Evolutionary conservation across 2,888 invertebrate species (phyloP).

Genomic region (Sceliomorpha sp.): DNA sequence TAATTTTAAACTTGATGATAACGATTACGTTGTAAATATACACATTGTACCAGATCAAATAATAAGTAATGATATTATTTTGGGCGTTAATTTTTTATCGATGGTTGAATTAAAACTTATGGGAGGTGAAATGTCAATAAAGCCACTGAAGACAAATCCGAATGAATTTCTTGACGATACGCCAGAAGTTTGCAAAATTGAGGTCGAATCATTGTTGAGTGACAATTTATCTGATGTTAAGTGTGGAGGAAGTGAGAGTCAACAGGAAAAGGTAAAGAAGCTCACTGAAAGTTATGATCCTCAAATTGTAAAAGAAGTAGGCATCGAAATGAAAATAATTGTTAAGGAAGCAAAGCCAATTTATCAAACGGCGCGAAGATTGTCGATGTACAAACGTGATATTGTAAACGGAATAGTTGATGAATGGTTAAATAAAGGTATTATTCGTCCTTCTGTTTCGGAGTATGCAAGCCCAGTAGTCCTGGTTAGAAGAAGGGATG

Average conservation of each 20-base stretch:
- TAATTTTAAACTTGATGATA: not conserved
- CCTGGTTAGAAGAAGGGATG: constrained; percentile 16
- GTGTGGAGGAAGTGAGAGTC: too few relatives aligned
- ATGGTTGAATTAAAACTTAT: not conserved
- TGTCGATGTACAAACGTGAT: not conserved
- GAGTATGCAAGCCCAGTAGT: constrained; percentile 27
- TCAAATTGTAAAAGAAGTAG: constrained; percentile 4
- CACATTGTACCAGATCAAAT: constrained; percentile 1
- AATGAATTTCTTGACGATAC: constrained; percentile 4
- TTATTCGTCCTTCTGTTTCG: constrained; percentile 6
- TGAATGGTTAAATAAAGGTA: constrained; percentile 6
- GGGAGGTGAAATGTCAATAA: constrained; percentile 1
- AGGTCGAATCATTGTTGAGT: too few relatives aligned
- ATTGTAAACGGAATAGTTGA: constrained; percentile 14
- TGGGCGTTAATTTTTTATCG: constrained; percentile 1
- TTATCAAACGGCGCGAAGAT: constrained; percentile 1
- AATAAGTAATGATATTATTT: constrained; percentile 1
- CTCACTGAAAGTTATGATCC: not conserved
- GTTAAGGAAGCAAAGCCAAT: constrained; percentile 2
- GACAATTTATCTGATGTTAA: too few relatives aligned
- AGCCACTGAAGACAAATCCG: not conserved
- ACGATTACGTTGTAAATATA: not conserved
- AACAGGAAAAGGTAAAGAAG: too few relatives aligned
- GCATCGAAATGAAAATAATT: not conserved
- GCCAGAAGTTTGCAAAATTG: not conserved